Base-by-base conservation (phyloP, 2,797 vertebrate genomes). In the Enteromius anoplus region DNA sequence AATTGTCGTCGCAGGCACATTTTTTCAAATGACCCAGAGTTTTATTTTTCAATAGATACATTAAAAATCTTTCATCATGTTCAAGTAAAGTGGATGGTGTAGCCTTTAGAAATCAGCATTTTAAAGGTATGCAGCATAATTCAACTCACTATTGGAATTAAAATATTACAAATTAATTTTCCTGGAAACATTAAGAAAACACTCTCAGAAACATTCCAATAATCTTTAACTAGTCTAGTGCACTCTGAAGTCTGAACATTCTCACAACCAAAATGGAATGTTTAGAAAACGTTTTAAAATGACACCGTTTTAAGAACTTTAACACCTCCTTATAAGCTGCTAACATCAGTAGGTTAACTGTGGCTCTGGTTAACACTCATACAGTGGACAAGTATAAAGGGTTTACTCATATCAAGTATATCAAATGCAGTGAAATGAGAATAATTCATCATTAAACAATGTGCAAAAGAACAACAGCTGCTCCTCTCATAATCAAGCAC, bases 271-370 rank as follows among this genome's bases (percentile, higher is more conserved):
- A 17, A 75, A 60, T 40, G 12, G 21, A 75, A 40, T 23, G 23
- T 29, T 71, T 10, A n/a, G 73, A 60, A 75, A 75, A 75, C 3
- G 19, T 42, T 45, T 60, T 45, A 60, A 60, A n/a, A n/a, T n/a
- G n/a, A n/a, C n/a, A n/a, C n/a, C n/a, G n/a, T n/a, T n/a, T n/a
- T n/a, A n/a, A n/a, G n/a, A n/a, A n/a, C n/a, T n/a, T n/a, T n/a
- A 55, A 3, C 10, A 37, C 19, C 29, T 73, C 17, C 29, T 53
- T 17, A 17, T 47, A 4, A 71, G 45, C 17, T 29, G 12, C 68
- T 26, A 47, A 45, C 7, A 26, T 45, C n/a, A 8, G 26, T 26
- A 72, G 26, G 70, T 51, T 32, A 51, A 72, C 45, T 21, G 0
- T 32, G 29, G 47, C 19, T 75, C 49, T 37, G 21, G 34, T 34